Percentiles rank a stretch among this genome's conserved stretches.
These are phyloP conservation scores for Vimba vimba DNA, from an alignment of 2,113 vertebrate species.

Conservation along the genomic window DNA sequence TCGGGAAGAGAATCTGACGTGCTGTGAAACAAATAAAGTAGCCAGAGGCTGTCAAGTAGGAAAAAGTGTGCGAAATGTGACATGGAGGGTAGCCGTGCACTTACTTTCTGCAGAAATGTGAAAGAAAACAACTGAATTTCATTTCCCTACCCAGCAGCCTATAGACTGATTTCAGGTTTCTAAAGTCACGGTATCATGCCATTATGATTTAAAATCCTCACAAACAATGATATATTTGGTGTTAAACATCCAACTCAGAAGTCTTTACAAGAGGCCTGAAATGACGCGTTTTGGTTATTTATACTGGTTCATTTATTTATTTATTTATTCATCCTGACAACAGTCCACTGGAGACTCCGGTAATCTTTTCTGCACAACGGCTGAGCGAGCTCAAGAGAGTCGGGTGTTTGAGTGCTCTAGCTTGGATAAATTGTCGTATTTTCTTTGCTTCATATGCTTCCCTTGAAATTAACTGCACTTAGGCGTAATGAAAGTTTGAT, in stretches of 20 bases:
- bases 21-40: slow-evolving; percentile 41
- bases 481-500: slow-evolving; percentile 56
- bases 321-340: background rate
- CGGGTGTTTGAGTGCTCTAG: slow-evolving; percentile 22
- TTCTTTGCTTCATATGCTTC: slow-evolving; percentile 49
- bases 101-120: background rate
- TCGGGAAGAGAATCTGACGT: slow-evolving; percentile 25
- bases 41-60: slow-evolving; percentile 24
- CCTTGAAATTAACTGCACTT: slow-evolving; percentile 53
- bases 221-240: background rate
- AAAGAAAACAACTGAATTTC: background rate
- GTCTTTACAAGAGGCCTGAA: background rate
- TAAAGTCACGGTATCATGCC: background rate
- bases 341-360: background rate
- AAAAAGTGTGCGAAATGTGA: background rate
- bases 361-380: slow-evolving; percentile 1
- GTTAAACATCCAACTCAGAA: background rate
- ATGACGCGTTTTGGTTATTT: background rate
- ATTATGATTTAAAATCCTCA: background rate
- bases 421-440: slow-evolving; percentile 32
- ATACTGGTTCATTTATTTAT: background rate
- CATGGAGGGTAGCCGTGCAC: background rate
- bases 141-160: background rate
- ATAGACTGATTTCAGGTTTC: background rate
- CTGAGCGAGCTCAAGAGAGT: slow-evolving; percentile 14